Evolutionary conservation across 2,113 vertebrate genomes (phyloP).

Genomic region (Illadopsis cleaveri): DNA sequence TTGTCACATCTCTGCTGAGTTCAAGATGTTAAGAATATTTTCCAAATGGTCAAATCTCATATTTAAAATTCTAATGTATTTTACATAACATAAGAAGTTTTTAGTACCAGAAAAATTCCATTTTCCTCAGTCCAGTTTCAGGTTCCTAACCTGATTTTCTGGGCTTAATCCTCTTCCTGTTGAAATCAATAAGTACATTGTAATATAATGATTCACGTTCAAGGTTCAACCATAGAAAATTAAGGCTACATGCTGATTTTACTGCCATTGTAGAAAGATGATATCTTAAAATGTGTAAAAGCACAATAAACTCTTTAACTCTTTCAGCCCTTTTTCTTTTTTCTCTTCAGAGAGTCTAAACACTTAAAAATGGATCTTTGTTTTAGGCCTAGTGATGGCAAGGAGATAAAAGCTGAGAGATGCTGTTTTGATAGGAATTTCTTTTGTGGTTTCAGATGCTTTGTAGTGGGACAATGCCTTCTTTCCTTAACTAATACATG

Average conservation of each 20-base stretch:
- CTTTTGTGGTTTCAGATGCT: neutral
- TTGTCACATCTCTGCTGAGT: neutral
- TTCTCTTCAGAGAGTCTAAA: neutral
- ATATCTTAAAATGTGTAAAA: constrained; percentile 74
- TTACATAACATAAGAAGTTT: constrained; percentile 81
- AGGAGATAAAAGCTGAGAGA: neutral
- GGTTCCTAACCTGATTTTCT: constrained; percentile 87
- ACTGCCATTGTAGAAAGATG: constrained; percentile 76
- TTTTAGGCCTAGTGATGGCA: neutral
- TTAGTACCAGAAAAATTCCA: constrained; percentile 85
- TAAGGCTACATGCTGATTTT: constrained; percentile 79
- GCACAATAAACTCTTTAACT: constrained; percentile 62
- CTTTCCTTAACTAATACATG: neutral
- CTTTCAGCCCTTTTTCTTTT: constrained; percentile 45
- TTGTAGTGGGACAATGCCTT: neutral
- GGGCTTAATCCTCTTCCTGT: constrained; percentile 92
- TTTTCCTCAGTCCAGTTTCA: constrained; percentile 81
- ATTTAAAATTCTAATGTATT: constrained; percentile 73
- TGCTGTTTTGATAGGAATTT: neutral
- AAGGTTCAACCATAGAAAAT: constrained; percentile 84
- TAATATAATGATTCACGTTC: constrained; percentile 88
- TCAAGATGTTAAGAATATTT: constrained; percentile 55
- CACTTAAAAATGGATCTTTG: neutral
- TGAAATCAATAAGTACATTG: constrained; percentile 92
- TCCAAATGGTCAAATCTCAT: constrained; percentile 55